Conservation (phyloP, 37 sponge, comb jelly and placozoan species). For the Aphrocallistes beatrix region DNA sequence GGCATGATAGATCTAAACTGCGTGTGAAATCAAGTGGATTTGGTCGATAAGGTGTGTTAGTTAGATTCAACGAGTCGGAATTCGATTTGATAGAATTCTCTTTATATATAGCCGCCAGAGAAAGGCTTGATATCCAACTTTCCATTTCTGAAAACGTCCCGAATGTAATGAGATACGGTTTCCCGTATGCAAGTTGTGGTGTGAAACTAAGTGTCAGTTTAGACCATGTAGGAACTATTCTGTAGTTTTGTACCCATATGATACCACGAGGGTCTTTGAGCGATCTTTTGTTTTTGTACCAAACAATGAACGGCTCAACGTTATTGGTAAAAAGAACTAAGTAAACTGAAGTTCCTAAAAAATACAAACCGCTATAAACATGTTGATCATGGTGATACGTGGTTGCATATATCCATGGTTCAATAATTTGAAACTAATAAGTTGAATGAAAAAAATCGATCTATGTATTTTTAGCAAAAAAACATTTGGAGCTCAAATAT, state of each 20-base stretch:
- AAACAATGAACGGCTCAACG: neutral
- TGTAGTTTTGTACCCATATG: neutral
- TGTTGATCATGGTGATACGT: no score
- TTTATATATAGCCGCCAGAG: neutral
- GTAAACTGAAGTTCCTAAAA: neutral
- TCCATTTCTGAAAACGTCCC: neutral
- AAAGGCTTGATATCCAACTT: neutral
- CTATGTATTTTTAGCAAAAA: no score
- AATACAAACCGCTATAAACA: no score
- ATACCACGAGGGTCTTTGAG: neutral
- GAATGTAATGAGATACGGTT: neutral
- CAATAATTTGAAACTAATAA: no score
- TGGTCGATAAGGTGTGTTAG: constrained; percentile 5
- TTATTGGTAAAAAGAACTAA: neutral
- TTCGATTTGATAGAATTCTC: neutral
- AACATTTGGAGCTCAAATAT: no score
- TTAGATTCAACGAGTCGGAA: neutral
- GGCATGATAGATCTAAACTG: neutral
- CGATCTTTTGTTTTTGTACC: neutral
- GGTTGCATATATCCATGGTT: no score
- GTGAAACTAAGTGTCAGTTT: constrained; percentile 3
- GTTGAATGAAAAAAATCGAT: no score
- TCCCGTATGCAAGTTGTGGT: neutral
- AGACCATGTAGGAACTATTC: neutral
- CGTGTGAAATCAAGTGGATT: neutral